Evolutionary conservation across 2,888 invertebrate species (phyloP).

Genomic region (Parascotia fuliginaria): DNA sequence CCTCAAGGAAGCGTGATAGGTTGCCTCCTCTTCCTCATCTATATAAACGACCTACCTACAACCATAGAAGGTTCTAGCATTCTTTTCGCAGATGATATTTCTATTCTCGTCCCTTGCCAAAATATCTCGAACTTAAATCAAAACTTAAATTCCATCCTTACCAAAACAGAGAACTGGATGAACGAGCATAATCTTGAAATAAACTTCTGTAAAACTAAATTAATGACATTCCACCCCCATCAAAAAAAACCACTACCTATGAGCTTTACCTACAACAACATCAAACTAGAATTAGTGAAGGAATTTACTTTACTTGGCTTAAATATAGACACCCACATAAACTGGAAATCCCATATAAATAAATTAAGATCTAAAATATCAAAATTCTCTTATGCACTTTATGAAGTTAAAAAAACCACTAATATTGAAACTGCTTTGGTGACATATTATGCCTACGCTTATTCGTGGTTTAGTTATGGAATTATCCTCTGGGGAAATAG

Average conservation of each 20-base stretch:
- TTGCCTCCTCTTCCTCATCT: not conserved
- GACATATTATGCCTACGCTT: not conserved
- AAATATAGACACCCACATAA: not conserved
- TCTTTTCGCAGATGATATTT: not conserved
- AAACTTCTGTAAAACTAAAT: not conserved
- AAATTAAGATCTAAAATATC: not conserved
- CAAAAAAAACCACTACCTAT: not conserved
- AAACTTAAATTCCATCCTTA: not conserved
- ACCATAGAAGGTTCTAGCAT: not conserved
- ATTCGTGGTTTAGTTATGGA: not conserved
- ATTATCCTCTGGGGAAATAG: not conserved
- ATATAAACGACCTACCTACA: not conserved
- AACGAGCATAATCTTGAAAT: conserved; percentile 7
- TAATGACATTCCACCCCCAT: not conserved
- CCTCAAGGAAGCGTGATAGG: not conserved
- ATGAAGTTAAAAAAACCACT: not conserved
- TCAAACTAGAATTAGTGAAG: not conserved
- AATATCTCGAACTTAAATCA: conserved; percentile 1
- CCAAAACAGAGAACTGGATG: conserved; percentile 1
- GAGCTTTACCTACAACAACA: not conserved
- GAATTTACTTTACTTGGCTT: not conserved
- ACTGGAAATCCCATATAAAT: not conserved
- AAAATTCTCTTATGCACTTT: not conserved
- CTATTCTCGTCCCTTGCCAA: not conserved
- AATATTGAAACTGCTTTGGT: not conserved